phyloP scores from a whole-genome alignment of 2,888 invertebrate genomes.

The Meta bourneti region DNA sequence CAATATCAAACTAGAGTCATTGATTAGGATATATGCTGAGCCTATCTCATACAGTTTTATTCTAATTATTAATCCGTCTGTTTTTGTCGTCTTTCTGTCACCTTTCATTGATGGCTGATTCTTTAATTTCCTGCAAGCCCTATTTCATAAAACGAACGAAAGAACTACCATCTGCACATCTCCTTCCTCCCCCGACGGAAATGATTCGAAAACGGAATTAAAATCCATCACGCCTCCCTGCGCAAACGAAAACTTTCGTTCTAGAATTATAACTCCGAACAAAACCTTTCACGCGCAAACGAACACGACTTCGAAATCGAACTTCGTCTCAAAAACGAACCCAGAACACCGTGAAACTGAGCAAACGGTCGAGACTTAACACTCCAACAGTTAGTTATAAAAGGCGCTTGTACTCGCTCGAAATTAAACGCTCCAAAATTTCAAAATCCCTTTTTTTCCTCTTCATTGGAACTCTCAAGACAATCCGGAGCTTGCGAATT shows the following conservation, averaged over 20 bases:
- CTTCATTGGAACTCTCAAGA: neutral
- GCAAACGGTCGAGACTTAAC: neutral
- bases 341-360: neutral
- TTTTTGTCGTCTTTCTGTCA: too few species aligned
- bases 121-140: too few species aligned
- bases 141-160: neutral
- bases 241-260: neutral
- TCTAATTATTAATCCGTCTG: too few species aligned
- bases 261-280: neutral
- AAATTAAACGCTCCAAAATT: neutral
- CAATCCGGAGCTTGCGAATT: neutral
- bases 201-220: neutral
- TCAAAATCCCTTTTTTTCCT: neutral
- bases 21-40: too few species aligned
- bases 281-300: neutral
- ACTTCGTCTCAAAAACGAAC: neutral
- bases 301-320: neutral
- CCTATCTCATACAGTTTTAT: too few species aligned
- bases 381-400: neutral
- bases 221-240: neutral
- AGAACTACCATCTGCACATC: neutral
- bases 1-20: too few species aligned
- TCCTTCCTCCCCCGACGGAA: neutral
- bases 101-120: too few species aligned
- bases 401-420: neutral